phyloP scores from a whole-genome alignment of 2,888 invertebrate species.

The Coronaproctus castanopsis region DNA sequence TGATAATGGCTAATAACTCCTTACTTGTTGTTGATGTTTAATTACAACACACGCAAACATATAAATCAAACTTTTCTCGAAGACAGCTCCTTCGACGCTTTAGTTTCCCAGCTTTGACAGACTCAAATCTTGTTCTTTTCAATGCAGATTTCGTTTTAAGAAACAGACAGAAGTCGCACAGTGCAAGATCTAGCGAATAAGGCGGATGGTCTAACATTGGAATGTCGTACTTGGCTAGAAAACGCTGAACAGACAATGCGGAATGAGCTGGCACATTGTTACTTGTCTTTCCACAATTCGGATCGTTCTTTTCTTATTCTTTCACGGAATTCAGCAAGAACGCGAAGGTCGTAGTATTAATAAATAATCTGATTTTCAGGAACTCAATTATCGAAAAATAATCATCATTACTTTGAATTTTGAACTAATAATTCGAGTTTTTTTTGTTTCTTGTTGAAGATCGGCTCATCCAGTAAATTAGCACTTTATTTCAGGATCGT shows the following conservation, averaged over 20 bases:
- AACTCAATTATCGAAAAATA: too few species aligned
- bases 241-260: constrained; percentile 17
- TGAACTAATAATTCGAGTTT: too few species aligned
- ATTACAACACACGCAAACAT: too few species aligned
- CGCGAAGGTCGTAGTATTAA: constrained; percentile 18
- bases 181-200: constrained; percentile 18
- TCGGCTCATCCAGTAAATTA: too few species aligned
- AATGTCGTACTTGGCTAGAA: constrained; percentile 18
- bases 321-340: constrained; percentile 18
- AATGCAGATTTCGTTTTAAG: constrained; percentile 6
- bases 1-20: too few species aligned
- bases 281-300: constrained; percentile 18
- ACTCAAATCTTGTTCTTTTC: constrained; percentile 7
- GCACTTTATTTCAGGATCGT: too few species aligned
- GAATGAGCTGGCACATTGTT: constrained; percentile 19
- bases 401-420: too few species aligned
- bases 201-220: constrained; percentile 18
- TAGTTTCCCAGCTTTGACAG: constrained; percentile 1
- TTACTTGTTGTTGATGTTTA: too few species aligned
- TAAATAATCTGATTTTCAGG: constrained; percentile 19
- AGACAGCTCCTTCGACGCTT: too few species aligned
- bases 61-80: too few species aligned
- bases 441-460: too few species aligned
- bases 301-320: constrained; percentile 18
- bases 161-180: constrained; percentile 7